phyloP scores from a whole-genome alignment of 2,888 invertebrate species.

The Thera britannica region DNA sequence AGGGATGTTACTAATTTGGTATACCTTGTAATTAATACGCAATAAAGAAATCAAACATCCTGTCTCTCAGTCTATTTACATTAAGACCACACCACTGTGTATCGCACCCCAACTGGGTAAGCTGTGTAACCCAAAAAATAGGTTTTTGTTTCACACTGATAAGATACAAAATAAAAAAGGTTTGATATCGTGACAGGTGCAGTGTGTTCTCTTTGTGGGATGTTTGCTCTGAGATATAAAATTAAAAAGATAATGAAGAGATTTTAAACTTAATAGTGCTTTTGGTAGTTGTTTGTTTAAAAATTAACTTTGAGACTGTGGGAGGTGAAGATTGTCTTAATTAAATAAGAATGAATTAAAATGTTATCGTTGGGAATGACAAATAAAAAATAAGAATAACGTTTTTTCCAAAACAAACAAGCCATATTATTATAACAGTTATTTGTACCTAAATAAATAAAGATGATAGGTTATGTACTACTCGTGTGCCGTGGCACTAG shows the following conservation, averaged over 20 bases:
- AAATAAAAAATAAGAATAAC: constrained; percentile 8
- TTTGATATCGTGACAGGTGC: constrained; percentile 51
- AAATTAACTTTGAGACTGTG: constrained; percentile 42
- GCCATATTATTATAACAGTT: too few relatives aligned
- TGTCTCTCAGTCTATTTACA: constrained; percentile 49
- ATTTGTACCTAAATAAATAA: too few relatives aligned
- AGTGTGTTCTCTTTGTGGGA: constrained; percentile 47
- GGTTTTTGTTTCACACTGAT: constrained; percentile 51
- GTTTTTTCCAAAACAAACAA: too few relatives aligned
- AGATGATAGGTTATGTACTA: too few relatives aligned
- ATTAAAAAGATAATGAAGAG: constrained; percentile 63
- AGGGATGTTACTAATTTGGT: neutral
- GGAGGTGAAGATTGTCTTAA: constrained; percentile 42
- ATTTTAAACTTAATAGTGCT: constrained; percentile 56
- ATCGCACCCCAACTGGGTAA: constrained; percentile 34
- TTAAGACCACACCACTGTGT: constrained; percentile 47
- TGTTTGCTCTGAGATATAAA: constrained; percentile 60
- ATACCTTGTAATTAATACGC: constrained; percentile 38
- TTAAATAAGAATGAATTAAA: constrained; percentile 22
- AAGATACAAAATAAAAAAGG: constrained; percentile 36
- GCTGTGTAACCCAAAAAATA: constrained; percentile 29
- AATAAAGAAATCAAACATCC: constrained; percentile 56
- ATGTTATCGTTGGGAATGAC: constrained; percentile 15
- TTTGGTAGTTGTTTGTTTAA: constrained; percentile 46
- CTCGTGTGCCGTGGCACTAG: neutral